Percentiles rank a stretch among this genome's conserved stretches.
Conservation (phyloP, 2,888 invertebrate genomes). For the Drosophila trichaetosa region DNA sequence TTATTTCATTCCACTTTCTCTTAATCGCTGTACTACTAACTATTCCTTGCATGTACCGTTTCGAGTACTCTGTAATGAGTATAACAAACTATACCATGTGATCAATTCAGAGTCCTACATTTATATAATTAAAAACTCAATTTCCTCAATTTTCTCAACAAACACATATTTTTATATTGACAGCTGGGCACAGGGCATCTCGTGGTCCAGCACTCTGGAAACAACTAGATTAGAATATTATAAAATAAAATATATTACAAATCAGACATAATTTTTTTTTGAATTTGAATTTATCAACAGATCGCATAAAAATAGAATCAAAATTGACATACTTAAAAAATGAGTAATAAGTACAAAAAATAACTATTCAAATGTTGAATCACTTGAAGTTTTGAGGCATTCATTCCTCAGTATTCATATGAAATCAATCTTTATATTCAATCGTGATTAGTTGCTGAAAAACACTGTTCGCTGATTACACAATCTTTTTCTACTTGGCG, state of each 20-base stretch:
- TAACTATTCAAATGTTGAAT: neutral
- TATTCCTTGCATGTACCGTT: too few species aligned
- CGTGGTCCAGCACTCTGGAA: neutral
- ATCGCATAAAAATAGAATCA: neutral
- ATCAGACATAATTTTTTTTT: neutral
- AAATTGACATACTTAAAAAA: neutral
- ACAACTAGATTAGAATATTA: neutral
- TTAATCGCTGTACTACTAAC: too few species aligned
- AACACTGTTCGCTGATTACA: neutral
- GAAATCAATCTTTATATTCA: neutral
- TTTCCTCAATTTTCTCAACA: too few species aligned
- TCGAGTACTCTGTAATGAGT: too few species aligned
- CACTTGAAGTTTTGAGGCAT: neutral
- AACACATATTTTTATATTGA: neutral
- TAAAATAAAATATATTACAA: neutral
- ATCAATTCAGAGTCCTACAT: too few species aligned
- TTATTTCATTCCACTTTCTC: too few species aligned
- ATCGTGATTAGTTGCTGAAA: neutral
- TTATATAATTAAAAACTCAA: too few species aligned
- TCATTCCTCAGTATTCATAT: neutral
- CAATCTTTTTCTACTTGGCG: neutral
- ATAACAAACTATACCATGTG: too few species aligned
- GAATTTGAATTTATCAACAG: too few species aligned
- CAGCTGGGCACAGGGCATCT: neutral
- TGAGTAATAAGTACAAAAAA: neutral